Base-by-base conservation (phyloP, 1,140 invertebrate species). In the Dendrolimus kikuchii region DNA sequence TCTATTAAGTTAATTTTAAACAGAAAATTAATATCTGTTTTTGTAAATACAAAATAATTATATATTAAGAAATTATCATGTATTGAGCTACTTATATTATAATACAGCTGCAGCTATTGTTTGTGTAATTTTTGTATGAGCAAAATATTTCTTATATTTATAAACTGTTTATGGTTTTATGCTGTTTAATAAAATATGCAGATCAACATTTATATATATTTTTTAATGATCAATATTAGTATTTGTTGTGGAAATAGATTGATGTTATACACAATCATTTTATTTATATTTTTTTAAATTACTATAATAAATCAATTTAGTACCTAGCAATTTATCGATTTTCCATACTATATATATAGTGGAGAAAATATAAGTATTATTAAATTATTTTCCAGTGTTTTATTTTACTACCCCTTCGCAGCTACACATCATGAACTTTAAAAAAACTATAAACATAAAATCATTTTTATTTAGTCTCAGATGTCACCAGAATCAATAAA, bases 271-370 rank as follows among this genome's bases (percentile, higher is more conserved):
- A 50, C 23, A 50, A 40, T 10, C 9, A 41, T 75, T 78, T 79
- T 74, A 77, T 81, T 84, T 78, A 78, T 80, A 77, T 77, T 74
- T 72, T 75, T 77, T 79, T 68, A 72, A 23, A 23, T 23, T 23
- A 74, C 71, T 66, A 66, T 55, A 67, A 73, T 74, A 74, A 77
- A 77, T 62, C 62, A 65, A 71, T 74, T 72, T 57, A 68, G 61
- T 50, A 57, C 57, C 58, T 60, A 68, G 62, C 52, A 62, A 62
- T 58, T 65, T 63, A 66, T 67, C 46, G 64, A 65, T 68, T 72
- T 71, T 60, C 66, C 64, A 70, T 66, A 60, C 59, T 77, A n/a
- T n/a, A n/a, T n/a, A n/a, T n/a, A n/a, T n/a, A 71, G 66, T 67
- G 62, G 66, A 68, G 65, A 71, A 68, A 71, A 77, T 75, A 77